Evolutionary conservation across 2,888 invertebrate species (phyloP), one percentile per base, ranked within the genome.

Genomic region (Drosophila bunnanda): DNA sequence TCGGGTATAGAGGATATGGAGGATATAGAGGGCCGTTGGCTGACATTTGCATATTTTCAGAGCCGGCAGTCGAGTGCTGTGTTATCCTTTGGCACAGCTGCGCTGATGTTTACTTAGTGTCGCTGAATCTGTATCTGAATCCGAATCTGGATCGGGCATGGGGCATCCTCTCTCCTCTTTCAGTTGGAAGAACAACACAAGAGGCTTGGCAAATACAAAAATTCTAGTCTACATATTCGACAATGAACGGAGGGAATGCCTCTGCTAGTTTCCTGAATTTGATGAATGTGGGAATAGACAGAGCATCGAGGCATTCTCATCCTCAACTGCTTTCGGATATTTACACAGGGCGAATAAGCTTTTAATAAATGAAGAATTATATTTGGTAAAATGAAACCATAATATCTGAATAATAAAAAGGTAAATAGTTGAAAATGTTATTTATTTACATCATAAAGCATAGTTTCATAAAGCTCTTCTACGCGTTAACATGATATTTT

Each of bases 31-130:
- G 48, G 20, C 64, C 41, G 28, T 43, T 50, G 59, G 64, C 73
- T 67, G 54, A 71, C 72, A 84, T 84, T 84, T 84, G 88, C 83
- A 84, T 84, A 84, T 84, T 84, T 82, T 71, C 68, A 52, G 62
- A 70, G 78, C 78, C 84, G 73, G 75, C 70, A 71, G 78, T 67
- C 54, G 56, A 56, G 46, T 53, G 48, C 74, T 74, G 72, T 74
- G 72, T 72, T 72, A 72, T 75, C 69, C 75, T 74, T 75, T 76
- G 75, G 53, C 86, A 78, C 88, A 83, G 83, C 83, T 83, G 88
- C 75, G 69, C 70, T 75, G 67, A 62, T 83, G 88, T 83, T 83
- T 88, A 83, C 83, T 88, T 83, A 86, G 83, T 83, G 86, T 82
- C 82, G 86, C 80, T 66, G 83, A 88, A 83, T 88, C 82, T 80